Evolutionary conservation across 2,888 invertebrate species (phyloP).

Genomic region (Idaea biselata): DNA sequence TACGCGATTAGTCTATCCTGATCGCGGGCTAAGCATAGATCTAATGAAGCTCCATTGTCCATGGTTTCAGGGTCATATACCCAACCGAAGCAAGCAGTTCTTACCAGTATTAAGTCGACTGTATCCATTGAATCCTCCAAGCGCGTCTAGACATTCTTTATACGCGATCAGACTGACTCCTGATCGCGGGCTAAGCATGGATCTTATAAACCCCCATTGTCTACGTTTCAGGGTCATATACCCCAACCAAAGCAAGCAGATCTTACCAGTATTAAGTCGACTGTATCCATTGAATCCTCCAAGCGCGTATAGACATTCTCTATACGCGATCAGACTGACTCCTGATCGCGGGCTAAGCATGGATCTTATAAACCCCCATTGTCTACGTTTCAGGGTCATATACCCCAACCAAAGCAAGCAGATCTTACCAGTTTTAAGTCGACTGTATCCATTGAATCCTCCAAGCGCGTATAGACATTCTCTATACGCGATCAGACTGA

Average conservation of each 20-base stretch:
- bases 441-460: no score
- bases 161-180: conserved; percentile 87
- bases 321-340: conserved; percentile 85
- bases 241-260: conserved; percentile 80
- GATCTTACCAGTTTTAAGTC: conserved; percentile 83
- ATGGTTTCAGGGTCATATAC: not conserved
- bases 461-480: conserved; percentile 87
- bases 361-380: conserved; percentile 86
- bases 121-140: conserved; percentile 88
- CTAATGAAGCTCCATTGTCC: not conserved
- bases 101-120: conserved; percentile 83
- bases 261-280: conserved; percentile 82
- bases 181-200: conserved; percentile 87
- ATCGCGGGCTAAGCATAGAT: conserved; percentile 87
- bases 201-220: conserved; percentile 86
- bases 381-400: conserved; percentile 84
- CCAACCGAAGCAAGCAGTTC: not conserved
- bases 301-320: conserved; percentile 86
- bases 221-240: conserved; percentile 82
- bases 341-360: conserved; percentile 90
- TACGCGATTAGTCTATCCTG: conserved; percentile 86
- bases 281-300: conserved; percentile 90
- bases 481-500: conserved; percentile 84
- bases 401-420: conserved; percentile 87
- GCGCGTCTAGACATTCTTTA: conserved; percentile 85